Evolutionary conservation across 2,888 invertebrate genomes (phyloP).

Genomic region (Adela reaumurella): DNA sequence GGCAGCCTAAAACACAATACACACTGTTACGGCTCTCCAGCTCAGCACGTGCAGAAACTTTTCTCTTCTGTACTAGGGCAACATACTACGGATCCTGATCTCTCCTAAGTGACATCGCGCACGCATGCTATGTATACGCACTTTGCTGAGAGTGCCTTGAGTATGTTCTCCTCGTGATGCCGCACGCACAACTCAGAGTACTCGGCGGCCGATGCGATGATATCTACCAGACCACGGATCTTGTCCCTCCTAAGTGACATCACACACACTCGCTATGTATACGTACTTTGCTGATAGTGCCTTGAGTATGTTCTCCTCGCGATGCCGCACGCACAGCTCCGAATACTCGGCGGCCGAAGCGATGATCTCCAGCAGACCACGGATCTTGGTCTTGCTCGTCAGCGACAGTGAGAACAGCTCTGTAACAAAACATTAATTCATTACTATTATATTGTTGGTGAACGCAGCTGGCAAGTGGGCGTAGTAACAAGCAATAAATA

Average conservation of each 20-base stretch:
- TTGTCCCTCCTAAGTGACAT: no score
- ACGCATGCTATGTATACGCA: no score
- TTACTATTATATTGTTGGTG: no score
- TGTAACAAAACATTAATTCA: no score
- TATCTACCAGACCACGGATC: conserved; percentile 93
- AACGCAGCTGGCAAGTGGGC: no score
- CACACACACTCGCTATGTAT: no score
- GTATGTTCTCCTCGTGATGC: conserved; percentile 90
- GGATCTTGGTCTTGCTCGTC: conserved; percentile 95
- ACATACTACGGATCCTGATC: no score
- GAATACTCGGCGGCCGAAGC: conserved; percentile 97
- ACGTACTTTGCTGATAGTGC: conserved; percentile 65
- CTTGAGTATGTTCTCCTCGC: conserved; percentile 85
- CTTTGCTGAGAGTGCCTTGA: conserved; percentile 67
- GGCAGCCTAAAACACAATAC: conserved; percentile 60
- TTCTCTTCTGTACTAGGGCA: no score
- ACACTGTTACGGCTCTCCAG: no score
- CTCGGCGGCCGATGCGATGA: conserved; percentile 96
- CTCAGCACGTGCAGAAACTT: no score
- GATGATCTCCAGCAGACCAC: conserved; percentile 95
- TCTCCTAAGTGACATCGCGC: no score
- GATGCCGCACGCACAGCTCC: conserved; percentile 88
- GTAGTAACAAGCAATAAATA: no score
- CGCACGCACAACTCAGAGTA: conserved; percentile 92
- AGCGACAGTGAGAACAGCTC: conserved; percentile 96